Percentiles rank a stretch among this genome's conserved stretches.
phyloP scores from a whole-genome alignment of 2,888 invertebrate species.

The Xanthia togata region DNA sequence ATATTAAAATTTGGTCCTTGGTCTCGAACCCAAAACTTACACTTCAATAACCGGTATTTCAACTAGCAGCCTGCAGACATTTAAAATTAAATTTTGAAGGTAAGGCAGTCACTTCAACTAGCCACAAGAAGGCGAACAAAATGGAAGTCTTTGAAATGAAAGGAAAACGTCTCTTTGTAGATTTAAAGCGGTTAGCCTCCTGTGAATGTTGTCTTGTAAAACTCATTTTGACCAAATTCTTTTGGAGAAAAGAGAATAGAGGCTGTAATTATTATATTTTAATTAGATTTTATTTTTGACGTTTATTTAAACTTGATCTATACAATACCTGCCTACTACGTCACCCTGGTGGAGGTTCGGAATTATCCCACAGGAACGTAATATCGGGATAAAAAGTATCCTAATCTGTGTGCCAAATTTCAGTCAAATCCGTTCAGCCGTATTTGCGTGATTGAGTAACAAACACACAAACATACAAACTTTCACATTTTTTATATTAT shows the following conservation, averaged over 20 bases:
- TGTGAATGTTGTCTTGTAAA: slow-evolving; percentile 26
- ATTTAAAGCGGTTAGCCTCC: slow-evolving; percentile 34
- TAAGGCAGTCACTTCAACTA: slow-evolving; percentile 11
- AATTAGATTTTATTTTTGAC: neutral
- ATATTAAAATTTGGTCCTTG: too few relatives aligned
- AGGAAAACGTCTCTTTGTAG: slow-evolving; percentile 40
- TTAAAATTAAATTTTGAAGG: slow-evolving; percentile 4
- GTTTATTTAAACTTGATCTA: neutral
- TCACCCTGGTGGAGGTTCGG: too few relatives aligned
- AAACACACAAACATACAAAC: too few relatives aligned
- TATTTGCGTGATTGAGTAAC: too few relatives aligned
- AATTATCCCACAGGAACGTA: too few relatives aligned
- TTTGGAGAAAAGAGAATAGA: neutral
- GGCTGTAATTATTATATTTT: neutral
- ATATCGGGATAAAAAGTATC: too few relatives aligned
- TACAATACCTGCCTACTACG: too few relatives aligned
- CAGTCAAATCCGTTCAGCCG: too few relatives aligned
- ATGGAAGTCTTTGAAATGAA: slow-evolving; percentile 30
- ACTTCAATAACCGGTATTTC: neutral
- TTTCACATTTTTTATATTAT: too few relatives aligned
- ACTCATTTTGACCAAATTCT: slow-evolving; percentile 4
- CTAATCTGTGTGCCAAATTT: too few relatives aligned
- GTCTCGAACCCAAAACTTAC: neutral
- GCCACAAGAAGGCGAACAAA: slow-evolving; percentile 8
- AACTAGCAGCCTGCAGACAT: neutral